Evolutionary conservation across 1,140 invertebrate genomes (phyloP).

Genomic region (Drosophila lacteicornis): DNA sequence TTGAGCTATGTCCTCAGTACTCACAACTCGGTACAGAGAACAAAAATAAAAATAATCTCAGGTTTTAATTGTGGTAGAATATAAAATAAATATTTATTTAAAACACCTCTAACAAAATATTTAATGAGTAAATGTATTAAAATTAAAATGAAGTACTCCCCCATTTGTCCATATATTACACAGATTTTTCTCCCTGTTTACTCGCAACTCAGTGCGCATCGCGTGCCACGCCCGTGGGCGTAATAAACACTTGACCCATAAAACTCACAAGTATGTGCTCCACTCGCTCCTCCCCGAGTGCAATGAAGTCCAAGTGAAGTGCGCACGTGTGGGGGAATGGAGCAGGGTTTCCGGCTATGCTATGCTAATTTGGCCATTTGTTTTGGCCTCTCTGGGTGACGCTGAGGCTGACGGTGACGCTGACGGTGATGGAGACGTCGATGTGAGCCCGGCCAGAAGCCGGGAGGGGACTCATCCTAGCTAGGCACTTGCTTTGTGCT

Average conservation of each 20-base stretch:
- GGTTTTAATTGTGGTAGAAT: too few species aligned
- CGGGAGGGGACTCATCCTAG: constrained; percentile 4
- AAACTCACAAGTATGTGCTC: constrained; percentile 72
- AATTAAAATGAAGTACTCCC: background rate
- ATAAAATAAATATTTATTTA: too few species aligned
- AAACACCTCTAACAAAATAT: too few species aligned
- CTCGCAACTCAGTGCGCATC: constrained; percentile 7
- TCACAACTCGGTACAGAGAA: background rate
- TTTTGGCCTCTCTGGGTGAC: constrained; percentile 39
- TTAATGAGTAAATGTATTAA: too few species aligned
- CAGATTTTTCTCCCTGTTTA: constrained; percentile 3
- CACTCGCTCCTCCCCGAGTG: constrained; percentile 62
- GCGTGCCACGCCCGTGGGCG: constrained; percentile 70
- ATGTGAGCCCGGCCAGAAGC: background rate
- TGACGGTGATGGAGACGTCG: constrained; percentile 13
- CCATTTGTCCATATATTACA: background rate
- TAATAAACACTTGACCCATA: constrained; percentile 83
- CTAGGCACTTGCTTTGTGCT: constrained; percentile 63
- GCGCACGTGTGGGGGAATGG: constrained; percentile 57
- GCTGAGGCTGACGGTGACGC: constrained; percentile 4
- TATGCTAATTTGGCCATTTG: constrained; percentile 80
- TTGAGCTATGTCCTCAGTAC: constrained; percentile 37
- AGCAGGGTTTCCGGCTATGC: background rate
- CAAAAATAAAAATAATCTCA: background rate
- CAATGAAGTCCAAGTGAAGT: constrained; percentile 82